A percentile compares a stretch with the other conserved stretches of the same genome.
phyloP scores from a whole-genome alignment of 2,113 vertebrate genomes.

The Myiozetetes cayanensis region DNA sequence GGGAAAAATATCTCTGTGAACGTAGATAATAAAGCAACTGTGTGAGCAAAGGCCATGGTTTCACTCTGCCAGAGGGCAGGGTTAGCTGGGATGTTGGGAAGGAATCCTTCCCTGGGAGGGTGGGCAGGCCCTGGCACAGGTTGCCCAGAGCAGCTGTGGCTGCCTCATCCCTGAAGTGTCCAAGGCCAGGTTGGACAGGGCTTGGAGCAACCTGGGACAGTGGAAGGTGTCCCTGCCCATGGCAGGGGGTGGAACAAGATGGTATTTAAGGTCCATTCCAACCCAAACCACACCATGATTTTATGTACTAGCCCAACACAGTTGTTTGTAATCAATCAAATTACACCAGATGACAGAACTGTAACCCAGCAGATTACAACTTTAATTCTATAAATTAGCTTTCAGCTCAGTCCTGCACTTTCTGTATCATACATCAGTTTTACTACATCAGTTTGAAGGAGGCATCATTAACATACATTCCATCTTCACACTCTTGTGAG shows the following conservation, averaged over 20 bases:
- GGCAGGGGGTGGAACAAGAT: fast-evolving
- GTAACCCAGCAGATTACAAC: background rate
- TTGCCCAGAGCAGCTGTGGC: background rate
- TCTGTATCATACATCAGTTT: background rate
- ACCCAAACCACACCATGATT: background rate
- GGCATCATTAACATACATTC: background rate
- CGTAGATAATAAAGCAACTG: background rate
- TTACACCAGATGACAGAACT: background rate
- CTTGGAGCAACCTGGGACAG: fast-evolving
- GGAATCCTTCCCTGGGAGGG: fast-evolving
- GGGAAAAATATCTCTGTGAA: background rate
- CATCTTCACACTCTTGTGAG: background rate
- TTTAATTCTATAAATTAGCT: background rate
- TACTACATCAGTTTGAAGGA: background rate
- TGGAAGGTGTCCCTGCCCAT: background rate
- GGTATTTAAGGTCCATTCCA: background rate
- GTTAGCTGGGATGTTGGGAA: fast-evolving
- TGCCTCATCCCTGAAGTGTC: background rate
- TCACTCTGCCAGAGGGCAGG: background rate
- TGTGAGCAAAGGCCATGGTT: background rate
- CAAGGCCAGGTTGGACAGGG: background rate
- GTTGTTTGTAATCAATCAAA: background rate
- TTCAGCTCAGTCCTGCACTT: background rate
- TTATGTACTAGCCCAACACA: background rate
- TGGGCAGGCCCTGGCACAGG: background rate